Base-by-base conservation (phyloP, 53 echinoderm and acorn worm species). In the Echinometra lucunter region DNA sequence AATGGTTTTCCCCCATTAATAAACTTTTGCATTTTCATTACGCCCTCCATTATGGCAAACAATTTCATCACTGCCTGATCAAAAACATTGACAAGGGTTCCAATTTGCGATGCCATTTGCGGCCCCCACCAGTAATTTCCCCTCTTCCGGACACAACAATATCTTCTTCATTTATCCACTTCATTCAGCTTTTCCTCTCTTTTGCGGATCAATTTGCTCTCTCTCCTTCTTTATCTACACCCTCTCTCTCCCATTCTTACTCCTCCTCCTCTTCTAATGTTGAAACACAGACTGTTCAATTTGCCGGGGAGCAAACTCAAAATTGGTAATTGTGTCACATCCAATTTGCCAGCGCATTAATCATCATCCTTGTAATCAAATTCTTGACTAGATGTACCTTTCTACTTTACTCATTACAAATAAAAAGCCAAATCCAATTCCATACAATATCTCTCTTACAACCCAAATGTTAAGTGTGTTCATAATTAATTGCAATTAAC, bases 1-100 rank as follows among this genome's bases (percentile, higher is more conserved):
- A 90, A 90, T 90, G 90, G 90, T 60, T 90, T 90, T 90, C 90
- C 90, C 90, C 90, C 90, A 90, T 90, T 90, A 90, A 90, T 90
- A 90, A 90, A 90, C 90, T 90, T 90, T 57, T 90, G 90, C 90
- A 90, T 90, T 90, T 90, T 63, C 90, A 90, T 90, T 90, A 90
- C 90, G 8, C 63, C 3, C 63, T 90, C 90, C 90, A 90, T 90
- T 90, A 90, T 90, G 90, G 90, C 90, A 53, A 40, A 90, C 58
- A 90, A 90, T 90, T 90, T 90, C 60, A 90, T 60, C 90, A 90
- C 57, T 34, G 66, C 90, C 90, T 58, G 90, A 90, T 90, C 58
- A 40, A 90, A 90, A 90, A 90, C 90, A 90, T 90, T 90, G 90
- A 90, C 90, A 90, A 90, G 90, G 90, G 90, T 66, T 90, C 90